phyloP scores from a whole-genome alignment of 1,140 invertebrate genomes.

The Acromyrmex heyeri region DNA sequence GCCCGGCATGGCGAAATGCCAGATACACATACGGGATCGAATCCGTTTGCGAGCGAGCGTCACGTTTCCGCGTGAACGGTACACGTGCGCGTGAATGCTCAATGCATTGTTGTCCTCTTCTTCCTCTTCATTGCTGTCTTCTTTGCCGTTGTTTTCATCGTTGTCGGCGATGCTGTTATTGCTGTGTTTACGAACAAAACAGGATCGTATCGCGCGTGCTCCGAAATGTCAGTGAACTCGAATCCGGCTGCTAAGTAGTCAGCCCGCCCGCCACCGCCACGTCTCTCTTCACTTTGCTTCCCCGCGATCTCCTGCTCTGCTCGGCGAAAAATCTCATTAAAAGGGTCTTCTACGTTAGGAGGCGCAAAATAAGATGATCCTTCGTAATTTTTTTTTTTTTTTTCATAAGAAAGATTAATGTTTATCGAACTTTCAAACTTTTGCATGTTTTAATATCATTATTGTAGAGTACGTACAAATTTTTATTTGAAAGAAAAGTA shows the following conservation, averaged over 20 bases:
- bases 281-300: not conserved
- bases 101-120: not conserved
- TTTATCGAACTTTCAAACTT: too few species aligned
- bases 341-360: too few species aligned
- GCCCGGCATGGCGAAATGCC: not conserved
- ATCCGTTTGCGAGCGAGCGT: constrained; percentile 12
- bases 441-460: too few species aligned
- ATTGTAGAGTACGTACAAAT: too few species aligned
- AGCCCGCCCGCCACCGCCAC: not conserved
- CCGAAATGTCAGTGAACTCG: constrained; percentile 76
- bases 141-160: not conserved
- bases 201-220: constrained; percentile 72
- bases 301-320: not conserved
- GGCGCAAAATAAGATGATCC: too few species aligned
- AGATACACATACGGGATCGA: not conserved
- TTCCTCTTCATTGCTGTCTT: not conserved
- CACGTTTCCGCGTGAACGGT: constrained; percentile 24
- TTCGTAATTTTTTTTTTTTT: too few species aligned
- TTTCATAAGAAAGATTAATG: too few species aligned
- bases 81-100: constrained; percentile 1
- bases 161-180: not conserved
- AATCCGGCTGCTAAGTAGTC: constrained; percentile 59
- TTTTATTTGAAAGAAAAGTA: too few species aligned
- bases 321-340: constrained; percentile 45
- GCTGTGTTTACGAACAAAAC: constrained; percentile 52